Percentiles rank a stretch among this genome's conserved stretches.
Conservation (phyloP, 2,797 vertebrate genomes). For the Iguana delicatissima region DNA sequence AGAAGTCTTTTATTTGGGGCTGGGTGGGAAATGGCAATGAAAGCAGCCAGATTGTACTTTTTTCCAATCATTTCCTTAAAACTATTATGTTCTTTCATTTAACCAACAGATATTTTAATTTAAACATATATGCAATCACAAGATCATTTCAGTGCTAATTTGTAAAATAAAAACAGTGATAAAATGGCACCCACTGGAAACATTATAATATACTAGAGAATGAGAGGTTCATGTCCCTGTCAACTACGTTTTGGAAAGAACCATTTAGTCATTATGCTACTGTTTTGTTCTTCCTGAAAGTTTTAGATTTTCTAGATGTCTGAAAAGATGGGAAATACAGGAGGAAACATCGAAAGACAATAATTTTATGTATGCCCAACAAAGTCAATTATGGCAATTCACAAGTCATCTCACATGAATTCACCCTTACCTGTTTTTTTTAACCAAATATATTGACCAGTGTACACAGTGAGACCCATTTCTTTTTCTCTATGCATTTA, state of each 20-base stretch:
- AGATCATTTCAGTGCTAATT: background rate
- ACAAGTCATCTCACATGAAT: background rate
- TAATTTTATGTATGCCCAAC: background rate
- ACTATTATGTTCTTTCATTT: background rate
- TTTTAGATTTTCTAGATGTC: background rate
- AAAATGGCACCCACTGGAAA: background rate
- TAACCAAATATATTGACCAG: background rate
- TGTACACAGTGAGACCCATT: background rate
- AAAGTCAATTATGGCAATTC: background rate
- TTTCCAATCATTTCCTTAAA: background rate
- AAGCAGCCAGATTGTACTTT: background rate
- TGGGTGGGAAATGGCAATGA: background rate
- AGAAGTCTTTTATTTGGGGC: background rate
- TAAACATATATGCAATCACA: background rate
- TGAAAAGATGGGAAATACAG: background rate
- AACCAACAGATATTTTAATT: background rate
- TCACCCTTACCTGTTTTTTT: background rate
- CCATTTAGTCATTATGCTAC: background rate
- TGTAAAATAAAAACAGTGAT: background rate
- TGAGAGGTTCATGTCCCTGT: background rate
- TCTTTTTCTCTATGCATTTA: constrained; percentile 43
- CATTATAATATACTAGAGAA: background rate
- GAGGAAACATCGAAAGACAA: background rate
- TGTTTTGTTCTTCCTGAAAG: background rate
- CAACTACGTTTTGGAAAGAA: background rate